Base-by-base conservation (phyloP, 2,888 invertebrate genomes). In the Cheilosia vulpina region DNA sequence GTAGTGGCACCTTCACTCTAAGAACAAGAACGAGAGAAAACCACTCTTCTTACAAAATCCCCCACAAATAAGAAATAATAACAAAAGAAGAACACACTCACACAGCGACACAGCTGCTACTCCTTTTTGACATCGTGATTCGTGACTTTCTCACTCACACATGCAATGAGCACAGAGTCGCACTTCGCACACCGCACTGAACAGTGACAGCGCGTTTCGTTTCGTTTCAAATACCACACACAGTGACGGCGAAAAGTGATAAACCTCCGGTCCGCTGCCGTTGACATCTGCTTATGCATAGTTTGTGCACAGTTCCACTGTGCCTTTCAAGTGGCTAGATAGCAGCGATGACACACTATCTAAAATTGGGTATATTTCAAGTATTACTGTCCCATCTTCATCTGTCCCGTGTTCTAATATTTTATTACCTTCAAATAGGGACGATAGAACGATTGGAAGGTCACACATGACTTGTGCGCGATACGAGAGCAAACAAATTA, bases 401-500 rank as follows among this genome's bases (percentile, higher is more conserved):
- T 21, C 21, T 19, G 27, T n/a, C 31, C 31, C 21, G 21, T 27
- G 21, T 13, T 52, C 24, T 52, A 24, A 31, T 34, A 31, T 2
- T 55, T 7, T 9, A 43, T 27, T 43, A 3, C 5, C 24, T 60
- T 60, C 47, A 62, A 66, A 72, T 68, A 34, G 65, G 72, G 43
- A 65, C 43, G 50, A 19, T 5, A 21, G n/a, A 60, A 75, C 62
- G 43, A 50, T 43, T 63, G 50, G 72, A 82, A 77, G 82, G 77
- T 82, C 76, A 75, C 60, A 15, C 43, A 60, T 24, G 7, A 60
- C 34, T 45, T 62, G 58, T 66, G 31, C 53, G 58, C 24, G 62
- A 41, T 45, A 57, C 24, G 53, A 80, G 83, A 84, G 75, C 63
- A 68, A 72, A 77, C 76, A 76, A 72, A 85, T 85, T 77, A 81